These are phyloP conservation scores for Xenopus laevis DNA, from an alignment of 2,113 vertebrate genomes.

Conservation along the genomic window DNA sequence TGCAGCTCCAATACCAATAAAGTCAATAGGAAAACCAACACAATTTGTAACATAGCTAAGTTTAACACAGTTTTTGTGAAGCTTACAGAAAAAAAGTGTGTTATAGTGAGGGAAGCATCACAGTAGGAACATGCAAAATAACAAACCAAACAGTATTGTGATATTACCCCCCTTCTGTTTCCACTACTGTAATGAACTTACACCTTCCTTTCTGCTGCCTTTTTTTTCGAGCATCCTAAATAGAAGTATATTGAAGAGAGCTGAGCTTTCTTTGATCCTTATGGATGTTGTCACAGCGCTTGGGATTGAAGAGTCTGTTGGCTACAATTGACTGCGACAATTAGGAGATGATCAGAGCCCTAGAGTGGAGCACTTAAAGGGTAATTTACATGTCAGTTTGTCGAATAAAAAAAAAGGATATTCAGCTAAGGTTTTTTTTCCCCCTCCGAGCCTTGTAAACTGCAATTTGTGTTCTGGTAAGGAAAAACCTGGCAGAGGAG, in stretches of 20 bases:
- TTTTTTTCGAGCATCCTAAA: constrained; percentile 77
- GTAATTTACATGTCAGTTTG: constrained; percentile 98
- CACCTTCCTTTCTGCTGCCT: constrained; percentile 71
- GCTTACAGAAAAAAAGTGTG: neutral
- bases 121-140: constrained; percentile 63
- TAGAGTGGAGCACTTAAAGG: constrained; percentile 93
- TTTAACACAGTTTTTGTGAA: too few species aligned
- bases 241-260: constrained; percentile 78
- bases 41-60: too few species aligned
- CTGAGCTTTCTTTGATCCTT: constrained; percentile 89
- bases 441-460: constrained; percentile 91
- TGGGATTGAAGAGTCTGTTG: constrained; percentile 96
- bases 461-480: constrained; percentile 95
- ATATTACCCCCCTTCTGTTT: constrained; percentile 62
- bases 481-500: constrained; percentile 90
- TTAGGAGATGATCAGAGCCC: constrained; percentile 94
- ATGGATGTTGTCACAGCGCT: constrained; percentile 93
- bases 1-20: too few species aligned
- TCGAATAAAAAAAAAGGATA: constrained; percentile 86
- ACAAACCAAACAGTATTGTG: constrained; percentile 53
- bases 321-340: constrained; percentile 99
- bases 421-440: constrained; percentile 81
- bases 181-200: constrained; percentile 68
- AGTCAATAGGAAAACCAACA: too few species aligned
- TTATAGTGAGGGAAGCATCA: too few species aligned